phyloP scores from a whole-genome alignment of 1,140 invertebrate species.

The Scylla paramamosain region DNA sequence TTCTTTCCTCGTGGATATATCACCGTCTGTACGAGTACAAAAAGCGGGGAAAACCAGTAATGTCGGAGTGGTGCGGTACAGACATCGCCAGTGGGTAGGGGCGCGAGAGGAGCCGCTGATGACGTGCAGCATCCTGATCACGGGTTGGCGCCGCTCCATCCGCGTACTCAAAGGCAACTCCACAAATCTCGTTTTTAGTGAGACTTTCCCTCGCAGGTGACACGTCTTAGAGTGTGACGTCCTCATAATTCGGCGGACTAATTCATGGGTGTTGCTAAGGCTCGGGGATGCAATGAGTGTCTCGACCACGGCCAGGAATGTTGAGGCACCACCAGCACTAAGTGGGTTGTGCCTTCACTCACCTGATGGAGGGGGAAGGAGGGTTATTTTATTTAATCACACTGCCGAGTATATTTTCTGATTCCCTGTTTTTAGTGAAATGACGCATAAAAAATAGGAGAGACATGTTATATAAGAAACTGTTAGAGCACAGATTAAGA shows the following conservation, averaged over 20 bases:
- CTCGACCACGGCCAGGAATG: not conserved
- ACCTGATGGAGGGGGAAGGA: not conserved
- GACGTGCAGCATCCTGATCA: not conserved
- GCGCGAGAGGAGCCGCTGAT: not conserved
- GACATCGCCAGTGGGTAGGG: not conserved
- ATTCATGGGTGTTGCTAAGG: conserved; percentile 29
- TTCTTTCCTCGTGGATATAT: no score
- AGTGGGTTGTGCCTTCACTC: not conserved
- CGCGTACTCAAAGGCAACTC: not conserved
- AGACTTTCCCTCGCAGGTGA: conserved; percentile 38
- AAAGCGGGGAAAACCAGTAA: no score
- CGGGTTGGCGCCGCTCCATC: not conserved
- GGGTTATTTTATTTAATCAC: not conserved
- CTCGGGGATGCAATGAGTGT: not conserved
- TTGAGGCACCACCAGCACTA: not conserved
- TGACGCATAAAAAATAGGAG: not conserved
- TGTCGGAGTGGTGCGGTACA: no score
- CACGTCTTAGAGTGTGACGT: not conserved
- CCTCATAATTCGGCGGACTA: conserved; percentile 35
- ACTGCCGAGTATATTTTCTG: not conserved
- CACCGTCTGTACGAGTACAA: no score
- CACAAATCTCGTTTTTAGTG: not conserved
- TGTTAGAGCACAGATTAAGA: not conserved
- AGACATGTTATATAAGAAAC: not conserved
- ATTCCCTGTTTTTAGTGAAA: not conserved